phyloP scores from a whole-genome alignment of 1,140 invertebrate genomes.

The Metaphire vulgaris region DNA sequence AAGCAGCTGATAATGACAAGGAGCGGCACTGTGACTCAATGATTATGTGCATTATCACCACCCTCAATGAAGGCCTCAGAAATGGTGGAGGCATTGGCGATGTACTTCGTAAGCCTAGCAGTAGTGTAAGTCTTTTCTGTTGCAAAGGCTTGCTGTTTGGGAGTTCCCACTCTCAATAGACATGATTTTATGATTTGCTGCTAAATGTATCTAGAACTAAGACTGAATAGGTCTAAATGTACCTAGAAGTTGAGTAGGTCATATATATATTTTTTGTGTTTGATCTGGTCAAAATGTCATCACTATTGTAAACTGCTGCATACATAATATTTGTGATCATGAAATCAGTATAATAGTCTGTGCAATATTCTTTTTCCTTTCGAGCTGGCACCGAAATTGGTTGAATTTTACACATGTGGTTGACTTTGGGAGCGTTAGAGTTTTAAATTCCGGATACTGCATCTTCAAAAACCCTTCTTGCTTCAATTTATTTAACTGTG shows the following conservation, averaged over 20 bases:
- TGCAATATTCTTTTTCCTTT: too few relatives aligned
- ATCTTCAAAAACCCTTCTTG: too few relatives aligned
- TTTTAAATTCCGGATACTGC: too few relatives aligned
- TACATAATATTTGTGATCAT: too few relatives aligned
- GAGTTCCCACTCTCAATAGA: not conserved
- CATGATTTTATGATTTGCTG: not conserved
- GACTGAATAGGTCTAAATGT: not conserved
- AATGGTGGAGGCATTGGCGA: conserved; percentile 99
- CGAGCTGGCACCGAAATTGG: too few relatives aligned
- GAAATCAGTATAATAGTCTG: too few relatives aligned
- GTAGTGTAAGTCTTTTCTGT: conserved; percentile 60
- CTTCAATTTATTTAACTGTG: not conserved
- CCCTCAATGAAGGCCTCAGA: conserved; percentile 92
- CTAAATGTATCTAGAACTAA: not conserved
- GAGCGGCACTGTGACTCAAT: conserved; percentile 92
- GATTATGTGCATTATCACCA: conserved; percentile 97
- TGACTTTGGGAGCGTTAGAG: too few relatives aligned
- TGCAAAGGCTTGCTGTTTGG: not conserved
- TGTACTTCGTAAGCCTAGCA: conserved; percentile 85
- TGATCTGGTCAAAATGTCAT: not conserved
- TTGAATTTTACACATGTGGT: too few relatives aligned
- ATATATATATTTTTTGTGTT: not conserved
- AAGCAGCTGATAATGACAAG: conserved; percentile 55
- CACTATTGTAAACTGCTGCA: not conserved
- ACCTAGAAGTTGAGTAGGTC: not conserved